phyloP scores from a whole-genome alignment of 2,797 vertebrate species.

The Lepilemur ruficaudatus region DNA sequence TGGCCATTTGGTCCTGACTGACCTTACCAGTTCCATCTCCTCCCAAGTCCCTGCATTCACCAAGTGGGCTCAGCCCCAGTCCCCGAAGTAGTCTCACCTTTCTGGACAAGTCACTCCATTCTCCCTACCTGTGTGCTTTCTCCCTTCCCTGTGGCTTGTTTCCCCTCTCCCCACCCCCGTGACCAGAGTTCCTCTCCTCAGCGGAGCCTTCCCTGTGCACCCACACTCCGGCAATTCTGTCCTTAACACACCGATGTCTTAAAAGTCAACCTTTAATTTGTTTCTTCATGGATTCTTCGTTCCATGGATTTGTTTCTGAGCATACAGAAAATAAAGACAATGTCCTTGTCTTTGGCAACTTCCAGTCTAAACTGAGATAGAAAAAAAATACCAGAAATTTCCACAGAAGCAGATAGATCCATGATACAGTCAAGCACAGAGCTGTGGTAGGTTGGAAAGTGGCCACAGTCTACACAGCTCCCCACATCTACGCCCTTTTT shows the following conservation, averaged over 20 bases:
- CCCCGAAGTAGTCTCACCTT: neutral
- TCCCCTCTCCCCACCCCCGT: neutral
- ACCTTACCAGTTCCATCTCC: neutral
- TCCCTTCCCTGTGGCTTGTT: neutral
- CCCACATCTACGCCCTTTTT: neutral
- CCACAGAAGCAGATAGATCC: neutral
- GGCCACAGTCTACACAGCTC: neutral
- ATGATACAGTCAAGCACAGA: neutral
- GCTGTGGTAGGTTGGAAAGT: neutral
- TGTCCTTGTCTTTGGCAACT: neutral
- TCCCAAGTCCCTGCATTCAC: neutral
- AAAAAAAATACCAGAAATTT: neutral
- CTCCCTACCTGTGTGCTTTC: neutral
- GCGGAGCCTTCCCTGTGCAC: neutral
- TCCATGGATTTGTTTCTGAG: neutral
- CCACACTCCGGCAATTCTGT: neutral
- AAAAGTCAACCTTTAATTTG: neutral
- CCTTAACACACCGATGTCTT: neutral
- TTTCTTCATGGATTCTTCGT: neutral
- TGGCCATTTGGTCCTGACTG: neutral
- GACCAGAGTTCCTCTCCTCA: neutral
- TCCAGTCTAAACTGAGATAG: neutral
- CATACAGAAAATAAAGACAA: neutral
- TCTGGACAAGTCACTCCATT: neutral
- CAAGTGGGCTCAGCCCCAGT: no score